Base-by-base conservation (phyloP, 37 sponge, comb jelly and placozoan species). In the Petrosia ficiformis region DNA sequence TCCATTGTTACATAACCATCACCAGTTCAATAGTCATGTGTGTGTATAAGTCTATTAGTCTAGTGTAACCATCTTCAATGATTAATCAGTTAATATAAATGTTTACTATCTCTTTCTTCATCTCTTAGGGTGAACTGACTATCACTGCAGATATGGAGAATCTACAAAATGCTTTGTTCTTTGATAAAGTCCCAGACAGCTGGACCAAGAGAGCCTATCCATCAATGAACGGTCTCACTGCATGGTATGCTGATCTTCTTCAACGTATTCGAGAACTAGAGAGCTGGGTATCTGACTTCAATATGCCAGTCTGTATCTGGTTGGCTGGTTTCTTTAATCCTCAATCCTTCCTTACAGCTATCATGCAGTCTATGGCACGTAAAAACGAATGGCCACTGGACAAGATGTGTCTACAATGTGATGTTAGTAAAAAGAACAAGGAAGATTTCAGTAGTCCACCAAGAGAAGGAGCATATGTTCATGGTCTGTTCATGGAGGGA, bases 341-440 rank as follows among this genome's bases (percentile, higher is more conserved):
- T 44, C 99, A 98, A 77, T 98, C 99, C 48, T 98, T 98, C 83
- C 91, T 98, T 31, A 98, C 98, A 21, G 95, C 99, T 40, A 98
- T 98, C 77, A 92, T 95, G 93, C 99, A 98, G 84, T 86, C 91
- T 29, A 98, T 95, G 90, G 99, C 99, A 31, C 84, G 99, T n/a
- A 98, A 98, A 86, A 98, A 98, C 41, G 99, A 98, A 67, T 98
- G 99, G 99, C 99, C 99, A 0, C 80, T 98, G 64, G 99, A 98
- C 76, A 95, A 90, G 65, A 98, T 98, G 99, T 95, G 97, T 68
- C 91, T 98, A 0, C 97, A 95, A 67, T 95, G 97, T 74, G 99
- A 98, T 60, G 96, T 98, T 28, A 95, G 93, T 19, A 98, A 98
- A 81, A 98, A 98, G 84, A 67, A 80, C 67, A 72, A 79, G 28